Conservation (phyloP, 2,797 vertebrate species). For the Eulemur mongoz region DNA sequence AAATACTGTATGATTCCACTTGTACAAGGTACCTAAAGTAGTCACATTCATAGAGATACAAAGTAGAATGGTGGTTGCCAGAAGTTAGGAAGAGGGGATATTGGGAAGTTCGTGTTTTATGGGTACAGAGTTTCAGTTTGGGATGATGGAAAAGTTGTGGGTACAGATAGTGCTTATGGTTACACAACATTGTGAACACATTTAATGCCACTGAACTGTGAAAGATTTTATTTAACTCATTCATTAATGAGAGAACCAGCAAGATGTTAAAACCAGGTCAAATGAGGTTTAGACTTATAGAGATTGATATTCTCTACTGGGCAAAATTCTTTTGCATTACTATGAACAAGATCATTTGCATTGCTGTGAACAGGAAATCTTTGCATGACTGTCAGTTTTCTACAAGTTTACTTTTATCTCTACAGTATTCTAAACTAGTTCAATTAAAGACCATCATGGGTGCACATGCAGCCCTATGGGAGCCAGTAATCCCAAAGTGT, state of each 20-base stretch:
- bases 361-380: background rate
- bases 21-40: background rate
- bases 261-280: background rate
- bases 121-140: background rate
- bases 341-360: background rate
- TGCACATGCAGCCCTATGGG: no score
- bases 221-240: background rate
- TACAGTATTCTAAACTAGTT: background rate
- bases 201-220: background rate
- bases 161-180: background rate
- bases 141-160: background rate
- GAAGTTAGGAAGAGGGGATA: background rate
- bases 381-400: background rate
- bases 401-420: background rate
- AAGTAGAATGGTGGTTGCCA: background rate
- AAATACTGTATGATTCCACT: background rate
- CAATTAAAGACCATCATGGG: background rate
- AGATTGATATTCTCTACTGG: background rate
- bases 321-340: background rate
- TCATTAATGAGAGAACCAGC: background rate
- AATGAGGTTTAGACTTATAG: background rate
- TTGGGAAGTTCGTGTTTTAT: background rate
- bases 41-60: background rate
- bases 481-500: background rate
- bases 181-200: background rate